Conservation (phyloP, 2,888 invertebrate species). For the Drosophila borealis region DNA sequence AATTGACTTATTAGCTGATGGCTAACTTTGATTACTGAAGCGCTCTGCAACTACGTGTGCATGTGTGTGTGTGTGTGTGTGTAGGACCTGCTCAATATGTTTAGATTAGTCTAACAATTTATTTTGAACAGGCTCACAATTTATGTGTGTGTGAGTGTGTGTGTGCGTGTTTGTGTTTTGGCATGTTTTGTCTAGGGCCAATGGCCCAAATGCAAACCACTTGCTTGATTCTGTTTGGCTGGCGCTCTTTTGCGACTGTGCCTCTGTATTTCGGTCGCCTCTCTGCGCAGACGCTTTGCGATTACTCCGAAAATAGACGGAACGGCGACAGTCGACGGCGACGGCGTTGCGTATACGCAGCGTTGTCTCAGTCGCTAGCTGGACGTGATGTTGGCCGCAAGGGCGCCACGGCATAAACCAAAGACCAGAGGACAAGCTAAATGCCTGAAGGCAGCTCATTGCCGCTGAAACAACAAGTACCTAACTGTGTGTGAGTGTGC, state of each 20-base stretch:
- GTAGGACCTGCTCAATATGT: constrained; percentile 14
- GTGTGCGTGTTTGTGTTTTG: constrained; percentile 21
- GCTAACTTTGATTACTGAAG: constrained; percentile 37
- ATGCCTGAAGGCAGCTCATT: constrained; percentile 62
- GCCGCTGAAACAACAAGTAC: constrained; percentile 79
- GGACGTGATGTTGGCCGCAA: constrained; percentile 80
- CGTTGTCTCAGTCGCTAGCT: constrained; percentile 74
- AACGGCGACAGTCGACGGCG: constrained; percentile 44
- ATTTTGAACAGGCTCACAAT: constrained; percentile 35
- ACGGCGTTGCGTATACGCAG: constrained; percentile 74
- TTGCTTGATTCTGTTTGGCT: constrained; percentile 73
- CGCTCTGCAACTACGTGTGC: no score
- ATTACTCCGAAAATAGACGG: constrained; percentile 68
- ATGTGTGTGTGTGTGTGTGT: constrained; percentile 2
- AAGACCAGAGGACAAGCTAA: constrained; percentile 36
- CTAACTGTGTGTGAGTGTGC: constrained; percentile 41
- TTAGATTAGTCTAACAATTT: constrained; percentile 23
- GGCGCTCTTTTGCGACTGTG: constrained; percentile 16
- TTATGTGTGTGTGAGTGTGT: constrained; percentile 11
- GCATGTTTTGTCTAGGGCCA: constrained; percentile 49
- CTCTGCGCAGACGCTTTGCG: constrained; percentile 62
- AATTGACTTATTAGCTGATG: constrained; percentile 34
- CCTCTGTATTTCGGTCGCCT: constrained; percentile 12
- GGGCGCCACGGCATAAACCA: constrained; percentile 70
- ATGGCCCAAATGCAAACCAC: constrained; percentile 69